Percentiles rank a stretch among this genome's conserved stretches.
Evolutionary conservation across 1,140 invertebrate species (phyloP).

Genomic region (Drosophila pectinifera): DNA sequence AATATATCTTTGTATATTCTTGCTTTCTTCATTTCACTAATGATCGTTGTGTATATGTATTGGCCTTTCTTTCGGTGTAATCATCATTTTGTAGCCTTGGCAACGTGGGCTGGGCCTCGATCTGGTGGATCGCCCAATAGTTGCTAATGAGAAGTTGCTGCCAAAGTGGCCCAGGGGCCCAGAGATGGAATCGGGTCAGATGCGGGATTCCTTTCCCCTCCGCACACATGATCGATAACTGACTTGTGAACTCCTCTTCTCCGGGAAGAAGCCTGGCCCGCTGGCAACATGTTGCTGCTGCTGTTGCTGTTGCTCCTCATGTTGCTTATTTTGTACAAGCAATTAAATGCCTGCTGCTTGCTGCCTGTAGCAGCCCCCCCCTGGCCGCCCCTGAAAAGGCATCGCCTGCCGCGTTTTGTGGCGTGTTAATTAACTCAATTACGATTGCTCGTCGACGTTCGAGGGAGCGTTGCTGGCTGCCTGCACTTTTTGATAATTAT

Average conservation of each 20-base stretch:
- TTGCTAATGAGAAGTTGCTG: conserved; percentile 29
- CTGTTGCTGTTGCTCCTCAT: conserved; percentile 13
- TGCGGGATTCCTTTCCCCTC: background rate
- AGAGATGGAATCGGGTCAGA: conserved; percentile 5
- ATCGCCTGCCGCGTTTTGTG: conserved; percentile 76
- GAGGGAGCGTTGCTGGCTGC: conserved; percentile 35
- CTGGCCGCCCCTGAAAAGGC: background rate
- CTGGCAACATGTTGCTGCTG: conserved; percentile 57
- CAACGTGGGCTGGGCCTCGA: conserved; percentile 5
- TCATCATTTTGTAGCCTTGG: conserved; percentile 64
- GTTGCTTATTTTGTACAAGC: conserved; percentile 75
- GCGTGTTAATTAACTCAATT: conserved; percentile 83
- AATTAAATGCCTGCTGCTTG: conserved; percentile 74
- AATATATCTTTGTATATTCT: too few relatives aligned
- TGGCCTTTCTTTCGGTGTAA: conserved; percentile 16
- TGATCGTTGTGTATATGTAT: background rate
- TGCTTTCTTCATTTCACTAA: background rate
- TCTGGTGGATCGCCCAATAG: conserved; percentile 23
- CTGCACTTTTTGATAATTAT: conserved; percentile 77
- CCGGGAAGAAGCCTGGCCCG: conserved; percentile 6
- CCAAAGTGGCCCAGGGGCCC: background rate
- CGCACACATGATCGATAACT: conserved; percentile 15
- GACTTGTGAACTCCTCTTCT: conserved; percentile 3
- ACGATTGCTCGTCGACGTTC: conserved; percentile 69
- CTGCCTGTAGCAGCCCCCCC: conserved; percentile 14